phyloP scores from a whole-genome alignment of 2,113 vertebrate species.

The Forbesichthys agassizii region DNA sequence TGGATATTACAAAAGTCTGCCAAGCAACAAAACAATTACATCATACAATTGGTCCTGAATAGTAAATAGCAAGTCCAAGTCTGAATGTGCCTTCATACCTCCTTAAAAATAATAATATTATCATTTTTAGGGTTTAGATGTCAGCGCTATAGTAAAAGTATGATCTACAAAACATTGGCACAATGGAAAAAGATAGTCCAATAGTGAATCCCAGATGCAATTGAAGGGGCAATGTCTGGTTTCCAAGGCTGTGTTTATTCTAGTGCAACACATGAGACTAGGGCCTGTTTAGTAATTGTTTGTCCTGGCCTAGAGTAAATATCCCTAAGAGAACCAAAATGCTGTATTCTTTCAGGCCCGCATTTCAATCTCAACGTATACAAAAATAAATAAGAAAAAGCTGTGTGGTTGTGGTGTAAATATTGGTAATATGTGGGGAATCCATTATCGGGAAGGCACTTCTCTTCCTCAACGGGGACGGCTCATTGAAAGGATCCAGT shows the following conservation, averaged over 20 bases:
- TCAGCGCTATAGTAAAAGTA: slow-evolving; percentile 51
- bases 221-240: slow-evolving; percentile 40
- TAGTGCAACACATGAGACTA: slow-evolving; percentile 56
- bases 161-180: slow-evolving; percentile 68
- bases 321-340: slow-evolving; percentile 46
- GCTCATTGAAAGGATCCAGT: slow-evolving; percentile 6
- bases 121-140: slow-evolving; percentile 55
- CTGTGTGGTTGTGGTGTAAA: slow-evolving; percentile 37
- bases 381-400: slow-evolving; percentile 43
- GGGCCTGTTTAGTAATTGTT: slow-evolving; percentile 54
- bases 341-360: slow-evolving; percentile 39
- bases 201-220: slow-evolving; percentile 51
- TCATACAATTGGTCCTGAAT: slow-evolving; percentile 34
- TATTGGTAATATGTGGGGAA: slow-evolving; percentile 20
- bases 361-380: slow-evolving; percentile 40
- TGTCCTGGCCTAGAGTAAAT: slow-evolving; percentile 62
- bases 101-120: slow-evolving; percentile 54
- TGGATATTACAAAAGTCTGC: slow-evolving; percentile 13
- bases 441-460: slow-evolving; percentile 20
- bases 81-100: slow-evolving; percentile 34
- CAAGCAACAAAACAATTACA: slow-evolving; percentile 37
- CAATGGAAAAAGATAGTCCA: slow-evolving; percentile 58
- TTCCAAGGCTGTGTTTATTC: slow-evolving; percentile 67
- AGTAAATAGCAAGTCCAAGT: slow-evolving; percentile 28
- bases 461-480: slow-evolving; percentile 23